These are phyloP conservation scores for Leptinotarsa undecemlineata DNA, from an alignment of 1,140 invertebrate genomes.

Conservation along the genomic window DNA sequence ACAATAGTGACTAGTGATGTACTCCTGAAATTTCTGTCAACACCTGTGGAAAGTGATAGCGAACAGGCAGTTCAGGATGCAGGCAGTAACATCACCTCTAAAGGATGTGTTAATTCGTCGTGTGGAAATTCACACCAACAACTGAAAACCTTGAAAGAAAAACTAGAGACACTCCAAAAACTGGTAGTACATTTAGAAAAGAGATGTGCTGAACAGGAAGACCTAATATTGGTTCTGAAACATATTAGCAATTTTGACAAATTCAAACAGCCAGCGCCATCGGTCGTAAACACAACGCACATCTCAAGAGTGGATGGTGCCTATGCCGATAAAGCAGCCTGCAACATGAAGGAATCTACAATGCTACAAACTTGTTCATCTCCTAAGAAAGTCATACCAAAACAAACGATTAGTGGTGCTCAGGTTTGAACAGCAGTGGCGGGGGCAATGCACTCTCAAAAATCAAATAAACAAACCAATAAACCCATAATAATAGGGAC, in stretches of 20 bases:
- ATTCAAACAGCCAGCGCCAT: conserved; percentile 1
- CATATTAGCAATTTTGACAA: conserved; percentile 10
- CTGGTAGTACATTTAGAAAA: conserved; percentile 9
- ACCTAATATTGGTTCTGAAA: conserved; percentile 14
- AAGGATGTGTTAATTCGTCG: background rate
- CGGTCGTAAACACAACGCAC: background rate
- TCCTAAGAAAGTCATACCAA: background rate
- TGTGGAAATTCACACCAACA: background rate
- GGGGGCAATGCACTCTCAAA: background rate
- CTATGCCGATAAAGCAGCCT: conserved; percentile 6
- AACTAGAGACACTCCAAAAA: conserved; percentile 8
- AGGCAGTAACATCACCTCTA: background rate
- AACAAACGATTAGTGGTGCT: conserved; percentile 1
- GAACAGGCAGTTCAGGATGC: background rate
- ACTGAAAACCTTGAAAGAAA: conserved; percentile 5
- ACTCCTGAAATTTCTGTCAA: background rate
- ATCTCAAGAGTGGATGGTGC: conserved; percentile 5
- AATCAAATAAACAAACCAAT: conserved; percentile 17
- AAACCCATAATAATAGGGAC: conserved; percentile 15
- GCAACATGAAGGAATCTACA: background rate
- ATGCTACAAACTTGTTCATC: background rate
- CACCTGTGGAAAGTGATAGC: background rate
- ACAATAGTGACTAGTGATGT: background rate
- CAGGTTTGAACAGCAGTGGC: conserved; percentile 1
- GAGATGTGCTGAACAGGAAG: conserved; percentile 20